Conservation (phyloP, 1,140 invertebrate species). For the Papilio polyxenes region DNA sequence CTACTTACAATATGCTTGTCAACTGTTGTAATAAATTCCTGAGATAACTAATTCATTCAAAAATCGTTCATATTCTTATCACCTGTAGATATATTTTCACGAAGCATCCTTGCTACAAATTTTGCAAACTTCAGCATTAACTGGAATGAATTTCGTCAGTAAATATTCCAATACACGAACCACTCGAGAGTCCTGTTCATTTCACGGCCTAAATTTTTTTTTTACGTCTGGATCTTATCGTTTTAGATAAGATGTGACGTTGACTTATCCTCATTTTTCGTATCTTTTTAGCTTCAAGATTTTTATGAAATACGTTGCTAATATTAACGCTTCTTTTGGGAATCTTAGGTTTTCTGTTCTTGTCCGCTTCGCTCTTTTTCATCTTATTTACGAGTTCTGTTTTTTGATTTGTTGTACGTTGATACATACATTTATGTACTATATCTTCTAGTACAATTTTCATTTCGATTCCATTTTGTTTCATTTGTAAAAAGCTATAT, state of each 20-base stretch:
- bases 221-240: constrained; percentile 20
- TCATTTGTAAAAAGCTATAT: too few species aligned
- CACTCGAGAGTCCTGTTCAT: background rate
- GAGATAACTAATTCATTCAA: too few species aligned
- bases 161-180: constrained; percentile 18
- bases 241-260: constrained; percentile 30
- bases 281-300: background rate
- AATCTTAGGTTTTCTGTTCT: background rate
- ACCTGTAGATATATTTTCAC: too few species aligned
- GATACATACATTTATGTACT: too few species aligned
- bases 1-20: too few species aligned
- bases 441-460: too few species aligned
- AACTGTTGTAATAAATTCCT: too few species aligned
- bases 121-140: background rate
- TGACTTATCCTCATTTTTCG: background rate
- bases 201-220: constrained; percentile 19
- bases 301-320: background rate
- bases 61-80: too few species aligned
- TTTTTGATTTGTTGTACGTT: too few species aligned
- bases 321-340: background rate
- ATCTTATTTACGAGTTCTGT: too few species aligned
- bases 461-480: too few species aligned
- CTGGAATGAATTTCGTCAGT: background rate
- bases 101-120: background rate
- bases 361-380: background rate